Evolutionary conservation across 2,888 invertebrate genomes (phyloP).

Genomic region (Drosophila anomelani): DNA sequence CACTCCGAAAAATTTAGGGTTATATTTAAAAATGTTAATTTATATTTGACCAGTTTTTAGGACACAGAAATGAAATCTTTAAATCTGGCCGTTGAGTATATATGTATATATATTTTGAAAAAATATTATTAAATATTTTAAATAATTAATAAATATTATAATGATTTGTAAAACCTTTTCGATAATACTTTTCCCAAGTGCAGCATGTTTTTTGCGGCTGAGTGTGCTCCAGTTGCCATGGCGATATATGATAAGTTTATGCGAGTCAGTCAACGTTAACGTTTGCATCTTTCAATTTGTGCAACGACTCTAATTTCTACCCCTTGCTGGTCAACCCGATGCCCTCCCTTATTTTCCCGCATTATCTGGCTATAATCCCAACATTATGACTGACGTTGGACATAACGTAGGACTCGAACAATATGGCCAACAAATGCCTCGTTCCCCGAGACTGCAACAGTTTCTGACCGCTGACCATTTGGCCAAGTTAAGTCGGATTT

Average conservation of each 20-base stretch:
- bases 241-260: slow-evolving; percentile 22
- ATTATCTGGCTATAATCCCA: slow-evolving; percentile 25
- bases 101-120: too few species aligned
- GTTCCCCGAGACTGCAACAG: slow-evolving; percentile 28
- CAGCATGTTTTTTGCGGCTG: background rate
- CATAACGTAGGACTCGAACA: slow-evolving; percentile 45
- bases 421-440: slow-evolving; percentile 50
- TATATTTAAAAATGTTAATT: background rate
- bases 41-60: too few species aligned
- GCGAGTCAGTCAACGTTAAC: slow-evolving; percentile 22
- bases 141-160: background rate
- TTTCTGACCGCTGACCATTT: slow-evolving; percentile 38
- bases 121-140: background rate
- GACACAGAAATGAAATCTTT: background rate
- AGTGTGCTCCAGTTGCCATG: slow-evolving; percentile 7
- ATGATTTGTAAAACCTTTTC: background rate
- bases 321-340: background rate
- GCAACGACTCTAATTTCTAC: slow-evolving; percentile 37
- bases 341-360: background rate
- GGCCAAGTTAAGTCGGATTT: slow-evolving; percentile 76
- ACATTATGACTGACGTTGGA: slow-evolving; percentile 49
- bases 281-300: slow-evolving; percentile 34
- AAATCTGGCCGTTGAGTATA: too few species aligned
- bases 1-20: slow-evolving; percentile 10
- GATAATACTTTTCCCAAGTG: background rate